Percentiles rank a stretch among this genome's conserved stretches.
phyloP scores from a whole-genome alignment of 1,140 invertebrate species.

The Anoplolepis gracilipes region DNA sequence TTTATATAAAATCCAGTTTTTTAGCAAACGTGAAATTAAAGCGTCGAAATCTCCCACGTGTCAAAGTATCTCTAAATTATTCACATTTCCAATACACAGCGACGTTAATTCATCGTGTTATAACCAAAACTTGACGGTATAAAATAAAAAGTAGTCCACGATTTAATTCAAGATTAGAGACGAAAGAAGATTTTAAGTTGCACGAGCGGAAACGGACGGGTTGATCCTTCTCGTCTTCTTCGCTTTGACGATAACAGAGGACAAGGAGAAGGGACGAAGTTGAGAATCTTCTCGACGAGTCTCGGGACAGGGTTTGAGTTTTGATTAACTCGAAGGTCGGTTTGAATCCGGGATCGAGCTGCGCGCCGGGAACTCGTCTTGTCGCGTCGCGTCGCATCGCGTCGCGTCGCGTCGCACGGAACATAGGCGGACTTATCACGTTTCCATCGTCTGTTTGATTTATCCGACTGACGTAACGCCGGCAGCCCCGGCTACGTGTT shows the following conservation, averaged over 20 bases:
- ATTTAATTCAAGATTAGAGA: slow-evolving; percentile 3
- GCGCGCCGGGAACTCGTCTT: slow-evolving; percentile 35
- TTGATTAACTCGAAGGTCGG: slow-evolving; percentile 82
- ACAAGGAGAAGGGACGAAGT: slow-evolving; percentile 73
- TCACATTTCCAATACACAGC: background rate
- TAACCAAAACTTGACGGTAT: background rate
- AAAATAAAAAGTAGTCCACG: background rate
- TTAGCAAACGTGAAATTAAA: no score
- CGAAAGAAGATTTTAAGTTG: background rate
- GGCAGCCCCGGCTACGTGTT: slow-evolving; percentile 72
- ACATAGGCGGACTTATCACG: slow-evolving; percentile 65
- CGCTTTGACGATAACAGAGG: slow-evolving; percentile 58
- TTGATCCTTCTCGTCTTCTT: background rate
- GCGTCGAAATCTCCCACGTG: no score
- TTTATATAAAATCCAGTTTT: no score
- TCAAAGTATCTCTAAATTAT: no score
- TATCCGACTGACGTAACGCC: slow-evolving; percentile 60
- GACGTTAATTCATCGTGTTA: background rate
- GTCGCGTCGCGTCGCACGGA: background rate
- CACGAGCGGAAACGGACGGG: background rate
- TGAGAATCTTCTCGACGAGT: slow-evolving; percentile 62
- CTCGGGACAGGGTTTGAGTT: slow-evolving; percentile 73
- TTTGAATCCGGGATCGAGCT: slow-evolving; percentile 74
- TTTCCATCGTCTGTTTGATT: slow-evolving; percentile 71
- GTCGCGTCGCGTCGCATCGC: background rate